Evolutionary conservation across 2,888 invertebrate genomes (phyloP).

Genomic region (Spisula solida): DNA sequence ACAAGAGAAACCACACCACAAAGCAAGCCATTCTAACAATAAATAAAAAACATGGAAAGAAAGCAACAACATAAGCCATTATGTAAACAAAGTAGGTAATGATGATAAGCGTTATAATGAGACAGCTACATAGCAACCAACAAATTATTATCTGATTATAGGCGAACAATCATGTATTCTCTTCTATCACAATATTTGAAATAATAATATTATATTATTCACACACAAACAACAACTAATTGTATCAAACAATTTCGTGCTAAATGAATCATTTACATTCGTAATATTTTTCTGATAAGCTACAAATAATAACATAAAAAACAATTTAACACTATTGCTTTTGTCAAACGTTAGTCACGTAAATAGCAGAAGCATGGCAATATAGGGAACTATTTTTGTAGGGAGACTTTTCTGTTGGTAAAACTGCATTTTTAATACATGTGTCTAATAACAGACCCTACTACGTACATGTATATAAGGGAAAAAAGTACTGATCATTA

Average conservation of each 20-base stretch:
- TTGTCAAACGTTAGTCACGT: not conserved
- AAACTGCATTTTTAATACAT: too few species aligned
- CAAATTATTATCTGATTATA: not conserved
- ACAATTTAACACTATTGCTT: not conserved
- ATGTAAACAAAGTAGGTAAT: not conserved
- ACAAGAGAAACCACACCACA: not conserved
- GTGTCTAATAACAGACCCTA: too few species aligned
- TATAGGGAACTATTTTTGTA: too few species aligned
- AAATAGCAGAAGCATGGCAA: not conserved
- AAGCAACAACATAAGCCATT: conserved; percentile 3
- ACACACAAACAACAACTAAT: not conserved
- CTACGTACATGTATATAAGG: too few species aligned
- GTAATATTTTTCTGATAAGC: not conserved
- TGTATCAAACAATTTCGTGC: not conserved
- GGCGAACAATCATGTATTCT: not conserved
- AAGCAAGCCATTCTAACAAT: not conserved
- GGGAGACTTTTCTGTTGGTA: too few species aligned
- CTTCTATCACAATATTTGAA: not conserved
- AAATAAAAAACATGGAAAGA: conserved; percentile 2
- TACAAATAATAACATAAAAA: not conserved
- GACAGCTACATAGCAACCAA: not conserved
- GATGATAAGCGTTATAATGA: not conserved
- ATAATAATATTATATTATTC: not conserved
- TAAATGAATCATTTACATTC: not conserved
- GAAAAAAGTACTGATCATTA: too few species aligned